These are phyloP conservation scores for Ciona savignyi DNA, from an alignment of 23 tunicate species.

Conservation along the genomic window DNA sequence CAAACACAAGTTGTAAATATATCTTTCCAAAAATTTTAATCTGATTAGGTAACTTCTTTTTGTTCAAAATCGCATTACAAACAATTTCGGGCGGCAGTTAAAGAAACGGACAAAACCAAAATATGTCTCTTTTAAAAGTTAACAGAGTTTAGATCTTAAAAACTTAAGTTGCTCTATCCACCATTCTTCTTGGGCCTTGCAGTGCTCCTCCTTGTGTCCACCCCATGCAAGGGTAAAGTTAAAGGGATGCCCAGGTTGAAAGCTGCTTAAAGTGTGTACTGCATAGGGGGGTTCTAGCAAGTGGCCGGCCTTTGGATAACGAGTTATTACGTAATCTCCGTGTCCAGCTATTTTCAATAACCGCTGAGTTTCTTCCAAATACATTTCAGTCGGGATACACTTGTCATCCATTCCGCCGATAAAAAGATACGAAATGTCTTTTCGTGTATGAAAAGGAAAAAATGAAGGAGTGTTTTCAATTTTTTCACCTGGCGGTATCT, in stretches of 20 bases:
- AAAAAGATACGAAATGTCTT: too few relatives aligned
- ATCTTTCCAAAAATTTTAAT: too few relatives aligned
- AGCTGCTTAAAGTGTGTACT: not conserved
- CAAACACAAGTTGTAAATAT: too few relatives aligned
- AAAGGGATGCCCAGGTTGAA: not conserved
- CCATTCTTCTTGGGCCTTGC: slow-evolving; percentile 47
- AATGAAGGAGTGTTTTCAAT: not conserved
- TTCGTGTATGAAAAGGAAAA: slow-evolving; percentile 14
- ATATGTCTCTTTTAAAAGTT: too few relatives aligned
- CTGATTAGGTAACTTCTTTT: too few relatives aligned
- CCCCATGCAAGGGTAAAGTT: not conserved
- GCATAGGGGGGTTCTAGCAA: slow-evolving; percentile 32
- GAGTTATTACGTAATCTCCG: slow-evolving; percentile 21
- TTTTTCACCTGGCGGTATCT: not conserved
- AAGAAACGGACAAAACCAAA: too few relatives aligned
- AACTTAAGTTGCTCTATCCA: slow-evolving; percentile 43
- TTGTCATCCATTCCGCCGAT: slow-evolving; percentile 23
- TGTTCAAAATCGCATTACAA: too few relatives aligned
- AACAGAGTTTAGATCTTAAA: too few relatives aligned
- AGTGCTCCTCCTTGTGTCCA: too few relatives aligned
- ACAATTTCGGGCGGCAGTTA: too few relatives aligned
- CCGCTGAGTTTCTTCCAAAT: too few relatives aligned
- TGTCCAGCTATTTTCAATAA: too few relatives aligned
- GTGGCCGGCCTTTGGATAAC: slow-evolving; percentile 51
- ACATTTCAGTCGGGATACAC: slow-evolving; percentile 8